Base-by-base conservation (phyloP, 2,888 invertebrate genomes). In the Fissipunctia ypsillon region DNA sequence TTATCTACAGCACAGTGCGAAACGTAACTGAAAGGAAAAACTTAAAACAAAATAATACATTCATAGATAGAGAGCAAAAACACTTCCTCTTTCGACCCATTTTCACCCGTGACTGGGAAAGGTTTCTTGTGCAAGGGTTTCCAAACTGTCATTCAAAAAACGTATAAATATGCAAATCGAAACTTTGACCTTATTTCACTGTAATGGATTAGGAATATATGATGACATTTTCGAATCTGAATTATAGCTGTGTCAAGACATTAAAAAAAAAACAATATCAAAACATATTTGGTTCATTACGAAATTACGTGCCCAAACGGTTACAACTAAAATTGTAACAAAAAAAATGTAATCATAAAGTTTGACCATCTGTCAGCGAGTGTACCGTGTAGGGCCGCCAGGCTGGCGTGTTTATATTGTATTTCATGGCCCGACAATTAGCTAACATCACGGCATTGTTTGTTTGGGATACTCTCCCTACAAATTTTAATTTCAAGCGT, bases 341-440 rank as follows among this genome's bases (percentile, higher is more conserved):
- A 78, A 73, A 82, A 64, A 73, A 78, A 57, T 54, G 16, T 65
- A 61, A 56, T 71, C 60, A 69, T 31, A 76, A 78, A 70, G 45
- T 74, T 38, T 22, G 50, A 22, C 59, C 76, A 70, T 70, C 69
- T 80, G 81, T 68, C 54, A 16, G 28, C 35, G 67, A 79, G 67
- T 71, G 77, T 80, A 83, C 72, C 35, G 28, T 83, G 60, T 68
- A 19, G 50, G 63, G 70, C 74, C 63, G 48, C 65, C 76, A 77
- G 65, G 48, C 73, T n/a, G 38, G 64, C 70, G 59, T 88, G 87
- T 88, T 87, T 87, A 82, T 84, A 88, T 90, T 88, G 81, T 88
- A 86, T 92, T 90, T 90, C 90, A 90, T 85, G 89, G 87, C 80
- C 84, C 85, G 79, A 89, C 90, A 92, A 92, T 92, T 91, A 90